A percentile compares a stretch with the other conserved stretches of the same genome.
These are phyloP conservation scores for Paragorgia papillata DNA, from an alignment of 92 coral and sea anemone species.

Conservation along the genomic window DNA sequence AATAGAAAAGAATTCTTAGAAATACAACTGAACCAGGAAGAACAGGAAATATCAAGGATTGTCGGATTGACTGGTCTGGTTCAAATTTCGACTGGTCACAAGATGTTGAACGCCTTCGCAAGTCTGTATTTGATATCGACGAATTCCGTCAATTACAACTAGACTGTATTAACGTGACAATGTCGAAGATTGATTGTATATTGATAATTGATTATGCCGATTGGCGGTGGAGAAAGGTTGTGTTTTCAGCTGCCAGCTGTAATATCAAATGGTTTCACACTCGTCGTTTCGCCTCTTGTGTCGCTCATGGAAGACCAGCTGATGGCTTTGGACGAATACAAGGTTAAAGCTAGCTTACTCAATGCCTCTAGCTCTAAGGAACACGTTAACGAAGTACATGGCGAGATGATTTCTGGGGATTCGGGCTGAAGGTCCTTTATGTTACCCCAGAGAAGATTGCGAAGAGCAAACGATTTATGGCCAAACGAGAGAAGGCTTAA, in stretches of 20 bases:
- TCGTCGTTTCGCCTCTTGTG: slow-evolving; percentile 90
- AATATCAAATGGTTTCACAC: slow-evolving; percentile 77
- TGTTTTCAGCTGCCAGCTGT: slow-evolving; percentile 95
- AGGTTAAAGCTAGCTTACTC: slow-evolving; percentile 64
- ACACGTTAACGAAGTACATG: slow-evolving; percentile 79
- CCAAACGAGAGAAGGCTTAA: slow-evolving; percentile 84
- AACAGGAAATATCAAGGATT: not conserved
- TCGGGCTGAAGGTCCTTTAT: slow-evolving; percentile 83
- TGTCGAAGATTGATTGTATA: slow-evolving; percentile 83
- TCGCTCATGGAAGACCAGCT: slow-evolving; percentile 94
- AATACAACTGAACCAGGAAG: slow-evolving; percentile 30
- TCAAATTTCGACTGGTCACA: slow-evolving; percentile 72
- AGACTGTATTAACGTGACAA: slow-evolving; percentile 86
- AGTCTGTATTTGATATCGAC: slow-evolving; percentile 64
- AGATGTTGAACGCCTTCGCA: slow-evolving; percentile 62
- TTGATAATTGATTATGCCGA: slow-evolving; percentile 96
- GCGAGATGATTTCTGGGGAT: slow-evolving; percentile 72
- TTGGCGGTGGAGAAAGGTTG: slow-evolving; percentile 95
- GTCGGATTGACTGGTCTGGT: slow-evolving; percentile 54
- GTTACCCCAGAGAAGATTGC: slow-evolving; percentile 99
- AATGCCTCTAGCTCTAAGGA: slow-evolving; percentile 85
- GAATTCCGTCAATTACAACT: slow-evolving; percentile 82
- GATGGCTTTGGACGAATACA: slow-evolving; percentile 72
- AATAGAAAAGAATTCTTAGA: slow-evolving; percentile 64
- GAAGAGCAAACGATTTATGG: slow-evolving; percentile 93